These are phyloP conservation scores for Oryzias curvinotus DNA, from an alignment of 2,113 vertebrate species.

Conservation along the genomic window DNA sequence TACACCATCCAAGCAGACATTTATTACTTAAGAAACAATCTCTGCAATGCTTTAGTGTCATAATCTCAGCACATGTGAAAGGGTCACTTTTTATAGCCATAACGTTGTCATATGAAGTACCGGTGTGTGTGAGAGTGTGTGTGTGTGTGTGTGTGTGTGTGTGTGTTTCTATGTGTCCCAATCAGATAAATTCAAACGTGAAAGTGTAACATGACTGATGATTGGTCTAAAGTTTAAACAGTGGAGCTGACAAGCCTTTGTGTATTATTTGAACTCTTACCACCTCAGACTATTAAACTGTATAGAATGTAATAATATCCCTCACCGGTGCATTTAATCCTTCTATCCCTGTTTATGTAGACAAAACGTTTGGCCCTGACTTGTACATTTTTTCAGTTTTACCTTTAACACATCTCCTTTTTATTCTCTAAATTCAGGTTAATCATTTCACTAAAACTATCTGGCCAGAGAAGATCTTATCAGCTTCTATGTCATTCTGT, in stretches of 20 bases:
- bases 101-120: neutral
- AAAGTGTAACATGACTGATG: slow-evolving; percentile 8
- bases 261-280: slow-evolving; percentile 28
- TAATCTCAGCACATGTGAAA: neutral
- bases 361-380: slow-evolving; percentile 9
- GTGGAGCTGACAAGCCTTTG: slow-evolving; percentile 1
- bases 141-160: neutral
- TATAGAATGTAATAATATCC: slow-evolving; percentile 3
- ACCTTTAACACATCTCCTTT: slow-evolving; percentile 16
- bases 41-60: neutral
- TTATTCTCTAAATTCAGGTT: slow-evolving; percentile 72
- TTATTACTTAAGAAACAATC: neutral
- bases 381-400: slow-evolving; percentile 12
- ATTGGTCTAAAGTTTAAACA: slow-evolving; percentile 56
- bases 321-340: neutral
- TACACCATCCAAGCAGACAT: neutral
- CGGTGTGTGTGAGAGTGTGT: slow-evolving; percentile 7
- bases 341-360: neutral
- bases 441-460: slow-evolving; percentile 92
- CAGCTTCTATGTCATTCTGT: slow-evolving; percentile 94
- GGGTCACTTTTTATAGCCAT: neutral
- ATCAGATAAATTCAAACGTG: slow-evolving; percentile 29
- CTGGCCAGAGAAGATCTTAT: slow-evolving; percentile 89
- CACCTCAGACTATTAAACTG: slow-evolving; percentile 21
- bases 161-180: slow-evolving; percentile 5